Percentiles rank a stretch among this genome's conserved stretches.
These are phyloP conservation scores for Drosophila pseudoananassae DNA, from an alignment of 1,140 invertebrate genomes.

Conservation along the genomic window DNA sequence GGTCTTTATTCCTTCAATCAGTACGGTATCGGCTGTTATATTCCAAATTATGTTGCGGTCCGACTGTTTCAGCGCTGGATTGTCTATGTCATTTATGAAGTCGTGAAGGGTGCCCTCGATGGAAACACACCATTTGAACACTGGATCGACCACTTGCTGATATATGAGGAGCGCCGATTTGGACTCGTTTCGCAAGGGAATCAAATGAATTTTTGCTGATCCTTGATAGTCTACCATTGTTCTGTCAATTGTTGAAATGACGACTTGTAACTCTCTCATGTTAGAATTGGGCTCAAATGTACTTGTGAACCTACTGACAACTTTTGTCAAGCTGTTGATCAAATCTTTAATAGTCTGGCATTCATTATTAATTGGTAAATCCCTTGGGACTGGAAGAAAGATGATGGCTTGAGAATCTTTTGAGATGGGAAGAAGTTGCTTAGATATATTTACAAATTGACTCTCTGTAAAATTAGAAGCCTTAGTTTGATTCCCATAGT, in stretches of 20 bases:
- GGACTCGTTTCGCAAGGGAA: not conserved
- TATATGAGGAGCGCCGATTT: not conserved
- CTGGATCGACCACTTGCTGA: not conserved
- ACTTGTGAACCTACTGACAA: not conserved
- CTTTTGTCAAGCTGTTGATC: not conserved
- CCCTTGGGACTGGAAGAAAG: too few species aligned
- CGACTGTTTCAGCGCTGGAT: not conserved
- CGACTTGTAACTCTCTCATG: not conserved
- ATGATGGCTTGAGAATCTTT: too few species aligned
- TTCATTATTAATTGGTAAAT: too few species aligned
- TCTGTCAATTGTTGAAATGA: not conserved
- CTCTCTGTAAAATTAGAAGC: too few species aligned
- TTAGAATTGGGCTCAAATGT: not conserved
- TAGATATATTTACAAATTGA: too few species aligned
- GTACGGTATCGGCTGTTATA: not conserved
- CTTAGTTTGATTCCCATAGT: too few species aligned
- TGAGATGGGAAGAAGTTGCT: too few species aligned
- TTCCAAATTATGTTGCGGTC: not conserved
- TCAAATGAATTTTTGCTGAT: not conserved
- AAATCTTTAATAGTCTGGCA: not conserved
- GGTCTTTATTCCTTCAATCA: too few species aligned
- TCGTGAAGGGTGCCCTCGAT: not conserved
- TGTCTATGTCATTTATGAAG: not conserved
- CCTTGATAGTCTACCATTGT: not conserved
- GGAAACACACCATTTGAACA: not conserved